Conservation (phyloP, 2,797 vertebrate genomes). For the Sebastes oblongus region DNA sequence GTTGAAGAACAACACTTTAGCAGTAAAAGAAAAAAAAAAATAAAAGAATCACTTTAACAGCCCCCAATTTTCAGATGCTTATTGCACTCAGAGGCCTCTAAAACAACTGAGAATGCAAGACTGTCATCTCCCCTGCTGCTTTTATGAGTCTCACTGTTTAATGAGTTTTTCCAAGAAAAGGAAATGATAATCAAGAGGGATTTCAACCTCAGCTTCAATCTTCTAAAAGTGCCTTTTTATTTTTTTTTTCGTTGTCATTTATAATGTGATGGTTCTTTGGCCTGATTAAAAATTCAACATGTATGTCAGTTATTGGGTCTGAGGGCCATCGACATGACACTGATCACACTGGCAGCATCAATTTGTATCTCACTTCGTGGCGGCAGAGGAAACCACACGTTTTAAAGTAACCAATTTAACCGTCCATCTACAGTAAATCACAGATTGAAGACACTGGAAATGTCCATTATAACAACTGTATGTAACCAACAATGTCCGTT, state of each 20-base stretch:
- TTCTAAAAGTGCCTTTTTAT: constrained; percentile 53
- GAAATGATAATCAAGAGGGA: constrained; percentile 76
- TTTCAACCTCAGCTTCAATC: constrained; percentile 65
- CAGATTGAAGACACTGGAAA: background rate
- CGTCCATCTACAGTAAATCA: background rate
- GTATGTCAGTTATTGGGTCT: constrained; percentile 8
- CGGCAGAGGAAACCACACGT: background rate
- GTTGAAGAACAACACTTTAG: constrained; percentile 71
- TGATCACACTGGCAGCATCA: background rate
- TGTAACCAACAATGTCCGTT: background rate
- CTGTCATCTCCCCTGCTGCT: constrained; percentile 75
- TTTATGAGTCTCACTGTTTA: constrained; percentile 75
- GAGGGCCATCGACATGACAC: background rate
- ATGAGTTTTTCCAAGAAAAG: constrained; percentile 80
- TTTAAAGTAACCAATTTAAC: background rate
- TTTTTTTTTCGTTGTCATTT: constrained; percentile 51
- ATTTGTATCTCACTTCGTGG: background rate
- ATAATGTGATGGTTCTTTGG: constrained; percentile 39
- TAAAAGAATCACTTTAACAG: constrained; percentile 65
- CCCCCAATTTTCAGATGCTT: constrained; percentile 70
- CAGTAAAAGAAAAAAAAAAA: constrained; percentile 43
- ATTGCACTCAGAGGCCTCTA: constrained; percentile 74
- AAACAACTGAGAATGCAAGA: constrained; percentile 72
- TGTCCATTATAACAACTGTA: background rate
- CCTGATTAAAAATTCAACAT: constrained; percentile 48